A percentile compares a stretch with the other conserved stretches of the same genome.
Evolutionary conservation across 2,797 vertebrate species (phyloP).

Genomic region (Acanthurus lineatus): DNA sequence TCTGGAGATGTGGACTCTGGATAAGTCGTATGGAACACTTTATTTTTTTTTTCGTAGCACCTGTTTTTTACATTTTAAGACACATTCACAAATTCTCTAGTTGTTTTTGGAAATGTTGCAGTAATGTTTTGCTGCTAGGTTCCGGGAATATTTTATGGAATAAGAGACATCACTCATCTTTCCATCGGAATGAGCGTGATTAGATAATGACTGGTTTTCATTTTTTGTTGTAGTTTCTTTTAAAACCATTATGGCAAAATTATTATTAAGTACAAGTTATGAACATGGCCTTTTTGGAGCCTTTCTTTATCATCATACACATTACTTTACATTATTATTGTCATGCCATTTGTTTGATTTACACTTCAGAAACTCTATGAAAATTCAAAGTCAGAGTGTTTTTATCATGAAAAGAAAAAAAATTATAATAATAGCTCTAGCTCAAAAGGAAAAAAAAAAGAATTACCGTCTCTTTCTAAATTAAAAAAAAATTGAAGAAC

Average conservation of each 20-base stretch:
- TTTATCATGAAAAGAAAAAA: not conserved
- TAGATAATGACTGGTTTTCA: too few relatives aligned
- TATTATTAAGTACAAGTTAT: not conserved
- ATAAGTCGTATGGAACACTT: too few relatives aligned
- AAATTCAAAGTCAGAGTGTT: not conserved
- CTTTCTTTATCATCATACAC: not conserved
- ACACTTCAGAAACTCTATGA: not conserved
- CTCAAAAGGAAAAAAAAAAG: not conserved
- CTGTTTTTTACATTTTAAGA: too few relatives aligned
- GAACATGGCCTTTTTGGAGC: not conserved
- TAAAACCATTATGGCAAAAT: not conserved
- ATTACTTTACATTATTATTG: not conserved
- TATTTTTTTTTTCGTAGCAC: too few relatives aligned
- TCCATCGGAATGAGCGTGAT: too few relatives aligned
- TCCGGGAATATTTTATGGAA: too few relatives aligned
- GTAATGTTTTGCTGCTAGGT: too few relatives aligned
- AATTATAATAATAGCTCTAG: not conserved
- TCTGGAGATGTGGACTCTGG: too few relatives aligned
- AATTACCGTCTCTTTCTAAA: slow-evolving; percentile 10
- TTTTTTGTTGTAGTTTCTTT: too few relatives aligned
- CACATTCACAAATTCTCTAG: too few relatives aligned
- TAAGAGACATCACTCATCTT: too few relatives aligned
- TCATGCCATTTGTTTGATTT: not conserved
- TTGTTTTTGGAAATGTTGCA: too few relatives aligned
- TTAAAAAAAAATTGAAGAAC: slow-evolving; percentile 15